Evolutionary conservation across 2,113 vertebrate genomes (phyloP).

Genomic region (Chloropsis hardwickii): DNA sequence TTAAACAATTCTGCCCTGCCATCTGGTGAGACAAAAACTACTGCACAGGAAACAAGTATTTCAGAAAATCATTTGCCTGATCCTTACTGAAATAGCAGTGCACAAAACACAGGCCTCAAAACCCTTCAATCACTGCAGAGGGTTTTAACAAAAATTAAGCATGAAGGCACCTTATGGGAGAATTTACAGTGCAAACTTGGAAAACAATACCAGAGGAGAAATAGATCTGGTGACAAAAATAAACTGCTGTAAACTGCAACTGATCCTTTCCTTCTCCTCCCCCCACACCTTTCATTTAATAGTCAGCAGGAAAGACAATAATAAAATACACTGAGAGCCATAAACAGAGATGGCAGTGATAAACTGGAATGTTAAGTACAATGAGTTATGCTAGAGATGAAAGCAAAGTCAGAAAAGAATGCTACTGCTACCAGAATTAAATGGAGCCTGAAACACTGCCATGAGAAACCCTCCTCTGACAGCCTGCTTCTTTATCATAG

Average conservation of each 20-base stretch:
- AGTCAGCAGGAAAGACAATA: slow-evolving; percentile 25
- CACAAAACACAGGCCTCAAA: background rate
- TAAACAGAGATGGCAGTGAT: slow-evolving; percentile 23
- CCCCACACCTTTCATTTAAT: slow-evolving; percentile 18
- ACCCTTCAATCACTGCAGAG: background rate
- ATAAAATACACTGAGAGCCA: slow-evolving; percentile 37
- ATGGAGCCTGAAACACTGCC: slow-evolving; percentile 4
- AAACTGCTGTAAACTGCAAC: background rate
- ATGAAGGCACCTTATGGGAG: background rate
- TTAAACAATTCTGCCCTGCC: background rate
- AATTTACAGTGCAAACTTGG: background rate
- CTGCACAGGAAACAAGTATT: background rate
- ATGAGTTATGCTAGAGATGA: slow-evolving; percentile 33
- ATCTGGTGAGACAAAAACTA: background rate
- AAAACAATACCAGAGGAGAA: background rate
- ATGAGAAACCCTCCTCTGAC: background rate
- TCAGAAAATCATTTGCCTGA: background rate
- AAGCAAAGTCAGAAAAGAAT: slow-evolving; percentile 44
- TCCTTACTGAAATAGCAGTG: background rate
- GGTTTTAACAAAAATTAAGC: background rate
- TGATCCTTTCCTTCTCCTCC: background rate
- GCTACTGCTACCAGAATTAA: slow-evolving; percentile 22
- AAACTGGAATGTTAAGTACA: slow-evolving; percentile 31
- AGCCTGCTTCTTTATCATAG: background rate
- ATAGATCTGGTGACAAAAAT: slow-evolving; percentile 15